These are phyloP conservation scores for Anthoscopus minutus DNA, from an alignment of 2,113 vertebrate species.

Conservation along the genomic window DNA sequence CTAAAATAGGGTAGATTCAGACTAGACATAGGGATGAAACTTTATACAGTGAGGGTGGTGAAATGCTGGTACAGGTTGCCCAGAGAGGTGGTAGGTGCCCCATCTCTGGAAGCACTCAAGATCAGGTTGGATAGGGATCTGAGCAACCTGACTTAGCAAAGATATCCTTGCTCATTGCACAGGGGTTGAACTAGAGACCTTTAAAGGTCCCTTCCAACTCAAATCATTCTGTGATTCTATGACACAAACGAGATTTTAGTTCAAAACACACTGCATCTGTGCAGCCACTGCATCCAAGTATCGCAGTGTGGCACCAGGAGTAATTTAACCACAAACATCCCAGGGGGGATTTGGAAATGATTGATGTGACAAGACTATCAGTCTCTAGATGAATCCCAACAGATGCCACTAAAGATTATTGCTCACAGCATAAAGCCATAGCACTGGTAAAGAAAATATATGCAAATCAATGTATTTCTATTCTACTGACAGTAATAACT, in stretches of 20 bases:
- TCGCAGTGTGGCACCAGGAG: neutral
- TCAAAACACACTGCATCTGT: neutral
- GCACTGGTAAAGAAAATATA: neutral
- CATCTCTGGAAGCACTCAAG: neutral
- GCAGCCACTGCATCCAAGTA: neutral
- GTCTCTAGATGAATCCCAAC: neutral
- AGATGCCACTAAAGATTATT: neutral
- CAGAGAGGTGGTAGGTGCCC: neutral
- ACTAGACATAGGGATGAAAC: neutral
- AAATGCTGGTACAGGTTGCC: neutral
- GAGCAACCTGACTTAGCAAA: neutral
- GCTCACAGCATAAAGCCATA: neutral
- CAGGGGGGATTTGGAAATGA: neutral
- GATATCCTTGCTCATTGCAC: neutral
- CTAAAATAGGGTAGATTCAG: neutral
- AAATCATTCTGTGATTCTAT: neutral
- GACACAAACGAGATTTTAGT: neutral
- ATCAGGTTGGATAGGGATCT: neutral
- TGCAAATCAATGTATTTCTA: neutral
- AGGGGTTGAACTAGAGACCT: neutral
- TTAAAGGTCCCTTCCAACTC: neutral
- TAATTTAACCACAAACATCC: neutral
- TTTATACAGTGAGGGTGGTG: neutral
- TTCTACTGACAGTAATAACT: neutral
- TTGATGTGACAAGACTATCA: neutral